These are phyloP conservation scores for Enchytraeus crypticus DNA, from an alignment of 2,888 invertebrate species.

Conservation along the genomic window DNA sequence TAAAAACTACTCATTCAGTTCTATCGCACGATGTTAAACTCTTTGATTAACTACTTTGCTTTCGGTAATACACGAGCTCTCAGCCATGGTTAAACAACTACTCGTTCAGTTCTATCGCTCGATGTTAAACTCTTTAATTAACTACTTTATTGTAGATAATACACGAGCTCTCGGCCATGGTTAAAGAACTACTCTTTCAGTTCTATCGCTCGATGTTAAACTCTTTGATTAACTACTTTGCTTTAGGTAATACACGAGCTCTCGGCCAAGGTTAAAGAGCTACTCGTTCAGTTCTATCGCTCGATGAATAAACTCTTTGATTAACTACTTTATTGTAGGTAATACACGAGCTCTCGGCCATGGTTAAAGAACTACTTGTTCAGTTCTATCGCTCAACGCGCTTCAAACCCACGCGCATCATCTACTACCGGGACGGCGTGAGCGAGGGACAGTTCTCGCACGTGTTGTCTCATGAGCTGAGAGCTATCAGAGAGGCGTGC, in stretches of 20 bases:
- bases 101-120: slow-evolving; percentile 99
- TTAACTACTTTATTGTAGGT: slow-evolving; percentile 66
- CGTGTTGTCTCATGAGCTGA: slow-evolving; percentile 89
- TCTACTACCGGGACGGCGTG: slow-evolving; percentile 96
- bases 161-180: too few species aligned
- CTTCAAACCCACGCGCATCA: slow-evolving; percentile 97
- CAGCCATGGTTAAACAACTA: slow-evolving; percentile 93
- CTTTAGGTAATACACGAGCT: slow-evolving; percentile 98
- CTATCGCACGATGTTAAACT: too few species aligned
- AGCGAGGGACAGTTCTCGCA: slow-evolving; percentile 97
- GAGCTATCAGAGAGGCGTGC: slow-evolving; percentile 95
- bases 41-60: too few species aligned
- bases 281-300: slow-evolving; percentile 98
- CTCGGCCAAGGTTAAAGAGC: slow-evolving; percentile 92
- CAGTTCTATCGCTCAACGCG: slow-evolving; percentile 99
- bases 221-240: too few species aligned
- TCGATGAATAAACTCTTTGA: too few species aligned
- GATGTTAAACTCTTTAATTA: too few species aligned
- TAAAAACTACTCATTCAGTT: too few species aligned
- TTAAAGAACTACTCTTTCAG: too few species aligned
- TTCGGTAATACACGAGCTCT: slow-evolving; percentile 96
- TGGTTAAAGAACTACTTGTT: slow-evolving; percentile 91
- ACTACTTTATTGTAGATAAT: too few species aligned
- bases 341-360: slow-evolving; percentile 93
- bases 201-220: too few species aligned